These are phyloP conservation scores for Aphis gossypii DNA, from an alignment of 1,140 invertebrate species.

Conservation along the genomic window DNA sequence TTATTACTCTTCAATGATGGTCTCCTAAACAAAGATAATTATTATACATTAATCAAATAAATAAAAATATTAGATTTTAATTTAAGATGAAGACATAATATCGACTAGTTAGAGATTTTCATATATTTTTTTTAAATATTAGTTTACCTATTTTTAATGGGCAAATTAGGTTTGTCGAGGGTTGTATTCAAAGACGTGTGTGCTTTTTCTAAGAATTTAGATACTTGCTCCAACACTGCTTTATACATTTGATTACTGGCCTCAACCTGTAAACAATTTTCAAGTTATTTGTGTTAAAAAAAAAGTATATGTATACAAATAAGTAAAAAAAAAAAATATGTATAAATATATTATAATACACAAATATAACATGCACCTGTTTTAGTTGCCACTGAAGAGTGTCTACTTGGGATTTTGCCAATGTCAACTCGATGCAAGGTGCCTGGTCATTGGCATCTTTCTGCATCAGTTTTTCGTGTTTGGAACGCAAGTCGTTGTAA, in stretches of 20 bases:
- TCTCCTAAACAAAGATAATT: constrained; percentile 61
- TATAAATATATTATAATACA: background rate
- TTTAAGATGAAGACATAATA: background rate
- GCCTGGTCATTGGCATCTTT: constrained; percentile 61
- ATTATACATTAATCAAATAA: background rate
- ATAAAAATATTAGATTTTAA: background rate
- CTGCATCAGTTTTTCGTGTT: constrained; percentile 67
- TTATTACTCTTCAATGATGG: constrained; percentile 61
- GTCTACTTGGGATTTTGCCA: constrained; percentile 75
- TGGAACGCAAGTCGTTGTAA: constrained; percentile 66
- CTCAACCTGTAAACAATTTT: constrained; percentile 70
- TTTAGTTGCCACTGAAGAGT: constrained; percentile 81
- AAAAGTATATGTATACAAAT: background rate
- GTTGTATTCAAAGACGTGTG: constrained; percentile 71
- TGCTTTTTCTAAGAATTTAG: constrained; percentile 76
- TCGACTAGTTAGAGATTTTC: background rate
- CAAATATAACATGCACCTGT: constrained; percentile 69
- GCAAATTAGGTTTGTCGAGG: constrained; percentile 62
- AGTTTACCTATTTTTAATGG: constrained; percentile 47
- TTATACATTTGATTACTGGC: constrained; percentile 80
- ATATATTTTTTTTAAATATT: background rate
- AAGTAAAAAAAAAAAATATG: background rate
- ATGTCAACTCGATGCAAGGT: constrained; percentile 69
- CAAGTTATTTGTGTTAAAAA: background rate
- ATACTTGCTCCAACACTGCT: constrained; percentile 79